Conservation (phyloP, 2,888 invertebrate species). For the Pterostichus niger region DNA sequence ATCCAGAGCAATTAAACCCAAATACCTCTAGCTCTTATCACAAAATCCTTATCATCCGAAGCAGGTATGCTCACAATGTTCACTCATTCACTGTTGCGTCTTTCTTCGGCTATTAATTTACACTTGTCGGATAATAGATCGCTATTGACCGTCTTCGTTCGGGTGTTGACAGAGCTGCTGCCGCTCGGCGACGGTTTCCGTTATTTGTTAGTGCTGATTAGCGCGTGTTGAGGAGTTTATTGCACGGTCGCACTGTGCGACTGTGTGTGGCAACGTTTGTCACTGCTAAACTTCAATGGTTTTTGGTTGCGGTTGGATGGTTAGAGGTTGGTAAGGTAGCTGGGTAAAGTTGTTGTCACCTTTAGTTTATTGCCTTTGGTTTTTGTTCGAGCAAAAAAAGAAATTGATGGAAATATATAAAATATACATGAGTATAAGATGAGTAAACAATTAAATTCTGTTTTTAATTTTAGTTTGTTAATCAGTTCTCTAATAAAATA, state of each 20-base stretch:
- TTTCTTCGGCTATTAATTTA: conserved; percentile 73
- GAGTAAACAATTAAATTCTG: too few species aligned
- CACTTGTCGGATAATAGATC: conserved; percentile 70
- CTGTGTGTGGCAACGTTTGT: conserved; percentile 37
- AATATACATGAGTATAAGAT: too few species aligned
- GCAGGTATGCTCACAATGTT: not conserved
- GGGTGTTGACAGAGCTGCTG: conserved; percentile 53
- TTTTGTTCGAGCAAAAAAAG: not conserved
- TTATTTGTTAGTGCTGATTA: conserved; percentile 58
- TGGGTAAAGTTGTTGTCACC: conserved; percentile 24
- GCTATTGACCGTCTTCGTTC: conserved; percentile 31
- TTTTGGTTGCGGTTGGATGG: not conserved
- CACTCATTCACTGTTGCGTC: not conserved
- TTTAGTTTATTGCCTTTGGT: conserved; percentile 11
- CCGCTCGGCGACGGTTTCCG: conserved; percentile 33
- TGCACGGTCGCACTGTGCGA: conserved; percentile 22
- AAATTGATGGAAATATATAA: too few species aligned
- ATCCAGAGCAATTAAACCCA: conserved; percentile 31
- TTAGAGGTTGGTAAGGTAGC: not conserved
- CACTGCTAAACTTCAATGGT: not conserved
- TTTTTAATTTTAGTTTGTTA: too few species aligned
- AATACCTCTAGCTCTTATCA: conserved; percentile 23
- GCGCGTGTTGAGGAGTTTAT: conserved; percentile 49
- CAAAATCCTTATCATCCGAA: conserved; percentile 2
- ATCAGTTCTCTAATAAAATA: too few species aligned